Conservation (phyloP, 2,888 invertebrate genomes). For the Sphecodes monilicornis region DNA sequence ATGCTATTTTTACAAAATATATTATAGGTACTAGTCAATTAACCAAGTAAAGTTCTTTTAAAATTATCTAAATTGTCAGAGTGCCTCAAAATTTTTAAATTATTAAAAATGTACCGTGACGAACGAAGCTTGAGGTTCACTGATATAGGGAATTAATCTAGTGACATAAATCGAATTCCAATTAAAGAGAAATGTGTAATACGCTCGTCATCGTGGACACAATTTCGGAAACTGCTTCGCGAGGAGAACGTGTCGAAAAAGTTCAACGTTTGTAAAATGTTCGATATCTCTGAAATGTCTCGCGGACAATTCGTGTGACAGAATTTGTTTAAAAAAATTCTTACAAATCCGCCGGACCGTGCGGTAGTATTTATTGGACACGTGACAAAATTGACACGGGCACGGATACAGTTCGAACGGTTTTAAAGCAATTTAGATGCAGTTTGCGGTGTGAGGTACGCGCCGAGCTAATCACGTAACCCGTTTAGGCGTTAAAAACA, state of each 20-base stretch:
- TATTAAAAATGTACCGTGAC: too few species aligned
- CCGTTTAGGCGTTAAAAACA: conserved; percentile 47
- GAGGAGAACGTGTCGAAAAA: neutral
- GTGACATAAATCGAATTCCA: neutral
- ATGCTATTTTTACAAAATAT: too few species aligned
- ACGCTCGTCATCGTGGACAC: neutral
- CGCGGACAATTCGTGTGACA: neutral
- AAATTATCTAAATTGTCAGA: too few species aligned
- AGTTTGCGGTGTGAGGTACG: neutral
- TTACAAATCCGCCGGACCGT: neutral
- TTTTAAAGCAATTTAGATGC: conserved; percentile 44
- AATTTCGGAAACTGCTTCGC: neutral
- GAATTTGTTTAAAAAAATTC: neutral
- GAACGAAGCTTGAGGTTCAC: too few species aligned
- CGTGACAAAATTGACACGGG: conserved; percentile 18
- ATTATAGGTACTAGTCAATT: too few species aligned
- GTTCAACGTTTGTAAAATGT: neutral
- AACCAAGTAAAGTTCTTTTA: too few species aligned
- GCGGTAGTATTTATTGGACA: neutral
- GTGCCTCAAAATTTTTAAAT: too few species aligned
- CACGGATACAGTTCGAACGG: neutral
- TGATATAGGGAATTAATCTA: too few species aligned
- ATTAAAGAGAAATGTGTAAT: neutral
- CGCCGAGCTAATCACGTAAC: conserved; percentile 51
- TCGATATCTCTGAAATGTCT: neutral